Conservation (phyloP, 2,888 invertebrate genomes). For the Suillia variegata region DNA sequence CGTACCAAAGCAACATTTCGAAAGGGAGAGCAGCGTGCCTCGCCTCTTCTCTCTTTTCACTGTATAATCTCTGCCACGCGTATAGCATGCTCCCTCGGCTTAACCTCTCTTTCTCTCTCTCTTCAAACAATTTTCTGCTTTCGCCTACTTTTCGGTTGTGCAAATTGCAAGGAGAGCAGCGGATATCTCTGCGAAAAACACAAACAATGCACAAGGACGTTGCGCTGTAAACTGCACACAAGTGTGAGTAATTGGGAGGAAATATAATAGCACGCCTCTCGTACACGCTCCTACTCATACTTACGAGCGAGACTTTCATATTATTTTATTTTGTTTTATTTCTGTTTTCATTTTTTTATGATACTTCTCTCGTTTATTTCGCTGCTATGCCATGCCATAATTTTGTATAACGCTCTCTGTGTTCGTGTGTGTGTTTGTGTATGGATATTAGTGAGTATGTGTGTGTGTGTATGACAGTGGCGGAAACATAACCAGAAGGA, state of each 20-base stretch:
- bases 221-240: conserved; percentile 51
- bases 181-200: not conserved
- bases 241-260: conserved; percentile 45
- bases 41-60: too few relatives aligned
- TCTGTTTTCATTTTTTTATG: conserved; percentile 4
- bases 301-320: too few relatives aligned
- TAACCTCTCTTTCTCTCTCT: not conserved
- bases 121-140: not conserved
- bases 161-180: not conserved
- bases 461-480: conserved; percentile 43
- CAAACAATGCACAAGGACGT: conserved; percentile 43
- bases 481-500: conserved; percentile 61
- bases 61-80: not conserved
- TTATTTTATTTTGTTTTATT: not conserved
- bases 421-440: not conserved
- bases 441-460: conserved; percentile 14
- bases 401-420: not conserved
- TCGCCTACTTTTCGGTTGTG: not conserved
- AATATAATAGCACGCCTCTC: too few relatives aligned
- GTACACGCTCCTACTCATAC: not conserved
- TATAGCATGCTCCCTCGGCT: not conserved
- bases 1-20: not conserved
- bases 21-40: not conserved
- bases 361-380: not conserved
- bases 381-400: not conserved